phyloP scores from a whole-genome alignment of 2,113 vertebrate genomes.

The Gracilinanus agilis region DNA sequence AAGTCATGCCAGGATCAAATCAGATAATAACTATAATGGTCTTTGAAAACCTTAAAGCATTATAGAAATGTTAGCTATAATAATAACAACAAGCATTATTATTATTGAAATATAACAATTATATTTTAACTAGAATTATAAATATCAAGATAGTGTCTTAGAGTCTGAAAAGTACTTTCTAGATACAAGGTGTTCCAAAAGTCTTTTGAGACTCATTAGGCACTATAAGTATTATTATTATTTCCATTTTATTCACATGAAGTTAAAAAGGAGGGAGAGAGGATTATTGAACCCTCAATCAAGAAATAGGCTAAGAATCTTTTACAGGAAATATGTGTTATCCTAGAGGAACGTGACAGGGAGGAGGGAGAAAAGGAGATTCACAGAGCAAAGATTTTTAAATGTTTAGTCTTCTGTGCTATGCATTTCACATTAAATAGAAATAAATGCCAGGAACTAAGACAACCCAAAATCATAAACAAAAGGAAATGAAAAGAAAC shows the following conservation, averaged over 20 bases:
- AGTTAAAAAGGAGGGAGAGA: background rate
- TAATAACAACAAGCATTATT: too few species aligned
- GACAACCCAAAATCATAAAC: constrained; percentile 34
- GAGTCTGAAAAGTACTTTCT: background rate
- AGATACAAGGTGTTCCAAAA: background rate
- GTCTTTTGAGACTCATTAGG: background rate
- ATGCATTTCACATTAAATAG: background rate
- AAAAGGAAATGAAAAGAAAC: constrained; percentile 39
- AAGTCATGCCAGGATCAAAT: background rate
- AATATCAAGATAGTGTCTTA: background rate
- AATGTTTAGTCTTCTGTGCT: background rate
- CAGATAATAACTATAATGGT: background rate
- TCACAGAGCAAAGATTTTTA: background rate
- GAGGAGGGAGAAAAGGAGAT: background rate
- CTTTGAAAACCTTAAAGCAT: background rate
- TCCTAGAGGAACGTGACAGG: background rate
- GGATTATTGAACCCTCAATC: constrained; percentile 18
- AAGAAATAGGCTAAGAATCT: background rate
- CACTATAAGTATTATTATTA: background rate
- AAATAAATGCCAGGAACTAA: constrained; percentile 38
- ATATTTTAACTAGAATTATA: background rate
- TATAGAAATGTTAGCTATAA: background rate
- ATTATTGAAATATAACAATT: background rate
- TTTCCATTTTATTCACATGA: background rate
- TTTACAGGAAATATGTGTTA: background rate